Percentiles rank a stretch among this genome's conserved stretches.
phyloP scores from a whole-genome alignment of 1,140 invertebrate genomes.

The Caenorhabditis elegans region DNA sequence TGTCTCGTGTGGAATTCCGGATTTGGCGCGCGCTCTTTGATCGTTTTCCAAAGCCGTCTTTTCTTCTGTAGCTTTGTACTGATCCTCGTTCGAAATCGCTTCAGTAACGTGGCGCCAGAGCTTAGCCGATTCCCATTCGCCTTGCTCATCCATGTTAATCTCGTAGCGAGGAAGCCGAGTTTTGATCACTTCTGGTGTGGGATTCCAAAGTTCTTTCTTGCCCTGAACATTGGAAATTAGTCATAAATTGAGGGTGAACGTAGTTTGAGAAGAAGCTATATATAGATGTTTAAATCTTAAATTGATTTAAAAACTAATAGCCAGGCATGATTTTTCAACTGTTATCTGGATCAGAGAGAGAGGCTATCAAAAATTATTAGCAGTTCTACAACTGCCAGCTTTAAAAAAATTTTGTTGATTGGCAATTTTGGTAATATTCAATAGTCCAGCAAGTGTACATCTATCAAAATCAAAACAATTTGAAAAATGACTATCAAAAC shows the following conservation, averaged over 20 bases:
- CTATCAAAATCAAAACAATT: too few relatives aligned
- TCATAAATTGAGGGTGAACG: background rate
- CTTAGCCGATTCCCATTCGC: constrained; percentile 41
- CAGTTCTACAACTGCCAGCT: too few relatives aligned
- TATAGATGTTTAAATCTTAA: background rate
- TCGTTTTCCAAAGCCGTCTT: constrained; percentile 43
- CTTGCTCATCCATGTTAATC: constrained; percentile 33
- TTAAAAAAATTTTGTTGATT: too few relatives aligned
- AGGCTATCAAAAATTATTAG: too few relatives aligned
- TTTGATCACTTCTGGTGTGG: constrained; percentile 39
- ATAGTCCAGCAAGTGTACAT: too few relatives aligned
- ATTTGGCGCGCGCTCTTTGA: constrained; percentile 41
- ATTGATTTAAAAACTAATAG: too few relatives aligned
- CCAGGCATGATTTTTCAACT: too few relatives aligned
- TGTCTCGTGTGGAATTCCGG: constrained; percentile 29
- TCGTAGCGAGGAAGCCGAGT: constrained; percentile 45
- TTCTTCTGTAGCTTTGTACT: constrained; percentile 48
- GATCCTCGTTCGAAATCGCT: constrained; percentile 44
- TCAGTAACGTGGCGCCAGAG: constrained; percentile 42
- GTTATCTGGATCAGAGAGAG: too few relatives aligned
- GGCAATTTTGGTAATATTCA: too few relatives aligned
- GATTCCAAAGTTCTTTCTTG: constrained; percentile 37
- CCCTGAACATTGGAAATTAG: background rate
- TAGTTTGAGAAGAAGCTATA: background rate
- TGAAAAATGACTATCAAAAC: too few relatives aligned